Evolutionary conservation across 2,113 vertebrate genomes (phyloP), one percentile per base, ranked within the genome.

Genomic region (Sorex araneus): DNA sequence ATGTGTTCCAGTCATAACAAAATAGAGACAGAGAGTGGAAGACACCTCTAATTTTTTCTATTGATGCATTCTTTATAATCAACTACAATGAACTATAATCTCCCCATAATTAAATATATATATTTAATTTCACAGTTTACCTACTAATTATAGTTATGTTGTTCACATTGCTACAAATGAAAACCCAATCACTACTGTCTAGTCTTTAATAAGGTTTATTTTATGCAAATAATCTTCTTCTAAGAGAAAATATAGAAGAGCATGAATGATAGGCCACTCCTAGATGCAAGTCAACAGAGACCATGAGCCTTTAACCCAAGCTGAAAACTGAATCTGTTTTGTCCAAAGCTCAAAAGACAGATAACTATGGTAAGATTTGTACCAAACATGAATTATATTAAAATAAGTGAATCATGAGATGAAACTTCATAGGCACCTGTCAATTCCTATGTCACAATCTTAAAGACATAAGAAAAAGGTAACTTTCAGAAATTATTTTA

Each of bases 101-200:
- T 77, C 70, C 9, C 36, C 18, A 9, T 69, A 80, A 89, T 77
- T 67, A 80, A 84, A 67, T 90, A n/a, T 90, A 82, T 47, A 19
- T 90, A 86, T 92, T 92, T 86, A 84, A 50, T 94, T 90, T 88
- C 67, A 57, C 63, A 64, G n/a, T 25, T 23, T 88, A 32, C 73
- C 66, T 86, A 90, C 9, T 67, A 75, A 36, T 94, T 69, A 74
- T 47, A 79, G 70, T 93, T 79, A 82, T 25, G 50, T 75, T 82
- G 54, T 94, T 92, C 64, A 21, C 16, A 71, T 11, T 28, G 36
- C 74, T 91, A 25, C 32, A 85, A 91, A 89, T 84, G 83, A 89
- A 95, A 93, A 87, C 19, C 28, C 16, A 84, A 47, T 91, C 63
- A 73, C 76, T 87, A 19, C 2, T n/a, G 34, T 57, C 75, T 16